A percentile compares a stretch with the other conserved stretches of the same genome.
phyloP scores from a whole-genome alignment of 2,113 vertebrate species.

The Larimichthys polyactis region DNA sequence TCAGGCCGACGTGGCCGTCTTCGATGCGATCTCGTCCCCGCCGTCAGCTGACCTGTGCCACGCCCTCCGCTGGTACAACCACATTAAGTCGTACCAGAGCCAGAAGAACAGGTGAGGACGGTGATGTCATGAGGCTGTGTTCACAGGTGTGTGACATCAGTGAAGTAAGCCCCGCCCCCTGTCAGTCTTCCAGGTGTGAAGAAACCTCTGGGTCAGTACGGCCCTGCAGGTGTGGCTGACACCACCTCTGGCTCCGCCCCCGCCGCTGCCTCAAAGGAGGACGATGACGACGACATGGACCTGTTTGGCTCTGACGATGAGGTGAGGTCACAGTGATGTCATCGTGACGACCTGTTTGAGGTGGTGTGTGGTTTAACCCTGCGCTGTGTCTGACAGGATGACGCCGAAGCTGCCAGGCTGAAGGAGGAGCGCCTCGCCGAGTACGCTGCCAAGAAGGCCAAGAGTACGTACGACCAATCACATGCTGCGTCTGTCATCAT shows the following conservation, averaged over 20 bases:
- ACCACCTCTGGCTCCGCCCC: conserved; percentile 82
- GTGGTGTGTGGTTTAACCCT: fast-evolving
- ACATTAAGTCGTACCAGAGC: conserved; percentile 94
- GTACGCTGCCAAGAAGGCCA: conserved; percentile 96
- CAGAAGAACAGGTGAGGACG: conserved; percentile 90
- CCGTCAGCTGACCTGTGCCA: conserved; percentile 90
- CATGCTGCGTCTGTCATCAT: too few relatives aligned
- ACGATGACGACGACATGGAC: conserved; percentile 92
- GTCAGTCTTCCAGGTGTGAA: conserved; percentile 95
- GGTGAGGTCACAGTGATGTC: conserved; percentile 73
- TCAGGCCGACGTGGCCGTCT: conserved; percentile 94
- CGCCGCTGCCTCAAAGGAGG: conserved; percentile 77
- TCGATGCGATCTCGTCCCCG: conserved; percentile 88
- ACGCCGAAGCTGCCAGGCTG: conserved; percentile 87
- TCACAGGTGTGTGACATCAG: too few relatives aligned
- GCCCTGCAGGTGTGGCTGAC: conserved; percentile 91
- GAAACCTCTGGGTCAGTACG: conserved; percentile 94
- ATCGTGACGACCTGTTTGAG: neutral
- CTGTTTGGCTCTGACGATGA: conserved; percentile 98
- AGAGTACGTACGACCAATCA: conserved; percentile 85
- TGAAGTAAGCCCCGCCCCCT: neutral
- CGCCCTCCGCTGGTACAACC: conserved; percentile 96
- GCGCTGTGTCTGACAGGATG: conserved; percentile 84
- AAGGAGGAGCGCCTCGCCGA: conserved; percentile 94
- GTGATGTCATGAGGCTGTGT: neutral